Evolutionary conservation across 1,140 invertebrate species (phyloP).

Genomic region (Hypsibius dujardini): DNA sequence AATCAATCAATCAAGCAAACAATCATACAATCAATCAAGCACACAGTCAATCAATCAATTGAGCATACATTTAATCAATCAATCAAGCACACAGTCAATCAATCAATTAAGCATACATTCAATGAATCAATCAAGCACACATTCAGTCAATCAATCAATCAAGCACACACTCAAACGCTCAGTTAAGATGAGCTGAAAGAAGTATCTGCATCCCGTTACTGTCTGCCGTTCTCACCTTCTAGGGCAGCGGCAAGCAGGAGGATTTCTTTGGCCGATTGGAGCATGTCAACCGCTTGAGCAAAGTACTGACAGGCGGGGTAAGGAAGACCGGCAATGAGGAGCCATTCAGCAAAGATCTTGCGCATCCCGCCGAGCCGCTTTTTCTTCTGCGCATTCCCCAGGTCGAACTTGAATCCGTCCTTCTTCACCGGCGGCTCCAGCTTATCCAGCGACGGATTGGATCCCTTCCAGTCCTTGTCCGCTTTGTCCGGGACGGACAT

Average conservation of each 20-base stretch:
- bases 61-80: no score
- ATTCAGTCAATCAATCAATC: no score
- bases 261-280: conserved; percentile 6
- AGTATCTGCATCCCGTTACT: no score
- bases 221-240: not conserved
- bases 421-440: not conserved
- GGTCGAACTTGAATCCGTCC: conserved; percentile 3
- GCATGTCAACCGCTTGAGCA: conserved; percentile 13
- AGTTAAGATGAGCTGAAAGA: no score
- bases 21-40: no score
- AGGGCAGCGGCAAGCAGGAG: not conserved
- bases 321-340: conserved; percentile 6
- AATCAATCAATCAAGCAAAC: no score
- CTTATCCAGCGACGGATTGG: conserved; percentile 11
- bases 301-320: not conserved
- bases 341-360: not conserved
- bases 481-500: not conserved
- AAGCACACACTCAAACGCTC: no score
- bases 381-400: conserved; percentile 11
- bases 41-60: no score
- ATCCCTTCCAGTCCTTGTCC: conserved; percentile 11
- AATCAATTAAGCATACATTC: no score
- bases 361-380: not conserved
- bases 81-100: no score
- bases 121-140: no score